Evolutionary conservation across 2,797 vertebrate genomes (phyloP).

Genomic region (Hapalemur alaotrensis): DNA sequence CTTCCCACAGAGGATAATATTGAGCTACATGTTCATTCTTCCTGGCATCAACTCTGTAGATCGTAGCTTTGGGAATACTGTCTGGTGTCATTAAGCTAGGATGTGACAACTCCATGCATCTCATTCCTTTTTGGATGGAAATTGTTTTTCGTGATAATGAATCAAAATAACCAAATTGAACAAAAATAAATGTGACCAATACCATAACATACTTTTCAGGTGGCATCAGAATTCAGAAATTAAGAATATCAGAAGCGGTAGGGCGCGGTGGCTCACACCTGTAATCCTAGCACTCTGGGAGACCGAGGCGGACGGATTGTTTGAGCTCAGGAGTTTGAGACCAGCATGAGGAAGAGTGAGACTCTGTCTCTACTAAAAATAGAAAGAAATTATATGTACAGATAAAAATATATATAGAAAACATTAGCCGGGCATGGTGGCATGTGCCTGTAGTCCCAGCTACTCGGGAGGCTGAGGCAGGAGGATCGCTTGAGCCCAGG

Average conservation of each 20-base stretch:
- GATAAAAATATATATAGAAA: too few species aligned
- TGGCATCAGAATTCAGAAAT: not conserved
- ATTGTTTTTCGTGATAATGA: slow-evolving; percentile 16
- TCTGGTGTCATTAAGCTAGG: not conserved
- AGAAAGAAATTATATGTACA: too few species aligned
- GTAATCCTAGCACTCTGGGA: too few species aligned
- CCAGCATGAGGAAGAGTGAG: too few species aligned
- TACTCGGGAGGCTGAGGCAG: too few species aligned
- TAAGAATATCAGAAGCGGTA: not conserved
- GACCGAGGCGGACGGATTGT: too few species aligned
- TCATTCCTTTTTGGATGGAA: not conserved
- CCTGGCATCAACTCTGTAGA: slow-evolving; percentile 33
- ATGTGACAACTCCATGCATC: not conserved
- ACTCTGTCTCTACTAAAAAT: too few species aligned
- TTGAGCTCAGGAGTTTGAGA: too few species aligned
- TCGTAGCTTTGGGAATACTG: slow-evolving; percentile 28
- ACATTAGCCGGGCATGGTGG: too few species aligned
- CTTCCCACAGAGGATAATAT: slow-evolving; percentile 10
- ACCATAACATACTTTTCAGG: not conserved
- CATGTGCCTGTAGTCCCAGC: too few species aligned
- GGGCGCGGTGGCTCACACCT: too few species aligned
- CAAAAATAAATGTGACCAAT: not conserved
- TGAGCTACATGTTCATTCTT: slow-evolving; percentile 43
- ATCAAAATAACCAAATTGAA: not conserved
- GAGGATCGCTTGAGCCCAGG: too few species aligned